Percentiles rank a stretch among this genome's conserved stretches.
phyloP scores from a whole-genome alignment of 2,113 vertebrate species.

The Eretmochelys imbricata region DNA sequence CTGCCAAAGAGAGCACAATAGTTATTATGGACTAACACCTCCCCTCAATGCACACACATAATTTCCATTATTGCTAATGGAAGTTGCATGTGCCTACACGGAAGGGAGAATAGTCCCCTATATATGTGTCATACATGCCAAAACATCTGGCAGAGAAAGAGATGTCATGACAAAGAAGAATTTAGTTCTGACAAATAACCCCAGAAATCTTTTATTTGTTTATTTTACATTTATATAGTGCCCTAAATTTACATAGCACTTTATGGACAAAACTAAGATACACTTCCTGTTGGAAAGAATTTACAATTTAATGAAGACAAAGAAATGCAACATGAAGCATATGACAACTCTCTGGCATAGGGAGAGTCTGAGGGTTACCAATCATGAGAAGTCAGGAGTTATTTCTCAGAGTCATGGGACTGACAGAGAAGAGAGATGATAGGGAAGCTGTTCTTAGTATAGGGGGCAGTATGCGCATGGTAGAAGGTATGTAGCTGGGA shows the following conservation, averaged over 20 bases:
- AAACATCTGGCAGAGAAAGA: slow-evolving; percentile 68
- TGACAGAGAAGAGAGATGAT: background rate
- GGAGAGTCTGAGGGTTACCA: background rate
- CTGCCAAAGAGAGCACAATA: slow-evolving; percentile 29
- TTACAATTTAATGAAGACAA: slow-evolving; percentile 12
- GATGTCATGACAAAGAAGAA: background rate
- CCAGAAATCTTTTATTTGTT: slow-evolving; percentile 56
- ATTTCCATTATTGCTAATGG: slow-evolving; percentile 73
- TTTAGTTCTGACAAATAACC: slow-evolving; percentile 65
- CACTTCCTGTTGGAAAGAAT: slow-evolving; percentile 26
- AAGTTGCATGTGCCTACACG: slow-evolving; percentile 46
- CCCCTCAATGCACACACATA: slow-evolving; percentile 66
- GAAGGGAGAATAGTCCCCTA: slow-evolving; percentile 49
- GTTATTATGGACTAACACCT: slow-evolving; percentile 48
- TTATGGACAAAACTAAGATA: slow-evolving; percentile 25
- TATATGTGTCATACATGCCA: slow-evolving; percentile 67
- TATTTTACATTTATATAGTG: slow-evolving; percentile 62
- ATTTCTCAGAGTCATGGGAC: background rate
- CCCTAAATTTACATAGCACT: slow-evolving; percentile 64
- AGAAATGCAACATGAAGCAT: background rate
- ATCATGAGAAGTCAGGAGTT: background rate
- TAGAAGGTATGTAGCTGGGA: background rate
- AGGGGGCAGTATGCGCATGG: slow-evolving; percentile 56
- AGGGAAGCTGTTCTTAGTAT: background rate
- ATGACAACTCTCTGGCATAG: background rate